A percentile compares a stretch with the other conserved stretches of the same genome.
Evolutionary conservation across 2,888 invertebrate species (phyloP).

Genomic region (Catocala fraxini): DNA sequence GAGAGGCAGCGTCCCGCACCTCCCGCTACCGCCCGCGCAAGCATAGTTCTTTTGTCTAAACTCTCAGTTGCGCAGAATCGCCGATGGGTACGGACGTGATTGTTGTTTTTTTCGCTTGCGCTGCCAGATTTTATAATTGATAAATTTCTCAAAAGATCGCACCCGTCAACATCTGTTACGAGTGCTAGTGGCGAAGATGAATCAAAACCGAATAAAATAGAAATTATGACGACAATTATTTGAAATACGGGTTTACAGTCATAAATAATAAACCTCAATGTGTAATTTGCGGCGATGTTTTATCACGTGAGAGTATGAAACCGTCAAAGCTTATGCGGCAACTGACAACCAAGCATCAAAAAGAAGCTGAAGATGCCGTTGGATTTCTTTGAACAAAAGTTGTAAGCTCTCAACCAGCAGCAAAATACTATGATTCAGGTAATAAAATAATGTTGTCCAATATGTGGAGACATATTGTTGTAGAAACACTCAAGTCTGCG

Average conservation of each 20-base stretch:
- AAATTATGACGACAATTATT: slow-evolving; percentile 10
- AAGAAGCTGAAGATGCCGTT: slow-evolving; percentile 26
- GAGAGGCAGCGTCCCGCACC: too few species aligned
- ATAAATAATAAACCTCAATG: slow-evolving; percentile 29
- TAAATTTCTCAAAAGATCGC: slow-evolving; percentile 32
- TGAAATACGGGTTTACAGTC: slow-evolving; percentile 29
- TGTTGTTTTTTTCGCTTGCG: too few species aligned
- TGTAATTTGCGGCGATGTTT: slow-evolving; percentile 30
- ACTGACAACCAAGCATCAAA: slow-evolving; percentile 25
- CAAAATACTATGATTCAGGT: slow-evolving; percentile 8
- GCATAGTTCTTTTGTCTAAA: too few species aligned
- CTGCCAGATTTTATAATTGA: slow-evolving; percentile 18
- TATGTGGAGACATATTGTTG: neutral
- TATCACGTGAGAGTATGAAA: slow-evolving; percentile 23
- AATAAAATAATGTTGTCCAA: slow-evolving; percentile 3
- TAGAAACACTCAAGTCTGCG: too few species aligned
- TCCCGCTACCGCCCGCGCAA: too few species aligned
- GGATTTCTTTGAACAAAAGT: slow-evolving; percentile 31
- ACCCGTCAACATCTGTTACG: slow-evolving; percentile 29
- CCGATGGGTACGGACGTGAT: too few species aligned
- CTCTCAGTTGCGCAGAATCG: too few species aligned
- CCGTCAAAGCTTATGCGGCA: neutral
- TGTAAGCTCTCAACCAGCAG: slow-evolving; percentile 24
- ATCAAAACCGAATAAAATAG: slow-evolving; percentile 15
- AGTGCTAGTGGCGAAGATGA: slow-evolving; percentile 2